Conservation (phyloP, 2,797 vertebrate genomes). For the Gambusia yucatana region DNA sequence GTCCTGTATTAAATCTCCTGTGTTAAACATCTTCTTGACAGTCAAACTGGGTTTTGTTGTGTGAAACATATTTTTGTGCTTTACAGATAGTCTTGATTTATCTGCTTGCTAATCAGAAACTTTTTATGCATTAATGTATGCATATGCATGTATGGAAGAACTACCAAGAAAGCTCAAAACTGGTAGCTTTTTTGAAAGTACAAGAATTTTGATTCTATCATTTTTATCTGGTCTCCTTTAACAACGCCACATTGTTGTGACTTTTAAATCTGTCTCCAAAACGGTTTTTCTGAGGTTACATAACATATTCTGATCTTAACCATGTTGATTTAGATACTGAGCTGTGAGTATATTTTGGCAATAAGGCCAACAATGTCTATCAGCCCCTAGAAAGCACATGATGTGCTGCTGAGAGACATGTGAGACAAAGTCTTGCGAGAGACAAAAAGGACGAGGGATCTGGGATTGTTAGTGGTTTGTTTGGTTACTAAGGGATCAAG, state of each 20-base stretch:
- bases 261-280: conserved; percentile 6
- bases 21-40: background rate
- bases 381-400: conserved; percentile 61
- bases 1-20: background rate
- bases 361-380: conserved; percentile 57
- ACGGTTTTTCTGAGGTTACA: conserved; percentile 19
- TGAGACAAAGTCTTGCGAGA: conserved; percentile 40
- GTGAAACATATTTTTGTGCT: background rate
- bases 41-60: background rate
- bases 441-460: conserved; percentile 22
- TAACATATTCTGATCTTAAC: conserved; percentile 31
- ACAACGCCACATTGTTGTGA: background rate
- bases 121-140: background rate
- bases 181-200: background rate
- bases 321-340: conserved; percentile 28
- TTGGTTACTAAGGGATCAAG: conserved; percentile 45
- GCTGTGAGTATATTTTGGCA: conserved; percentile 66
- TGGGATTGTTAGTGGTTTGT: conserved; percentile 39
- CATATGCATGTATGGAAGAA: background rate
- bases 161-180: background rate
- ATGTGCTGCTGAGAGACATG: conserved; percentile 66
- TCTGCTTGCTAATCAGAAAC: background rate
- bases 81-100: background rate
- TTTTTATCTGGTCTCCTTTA: too few species aligned
- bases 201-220: background rate